Conservation (phyloP, 2,113 vertebrate genomes). For the Corythaixoides concolor region DNA sequence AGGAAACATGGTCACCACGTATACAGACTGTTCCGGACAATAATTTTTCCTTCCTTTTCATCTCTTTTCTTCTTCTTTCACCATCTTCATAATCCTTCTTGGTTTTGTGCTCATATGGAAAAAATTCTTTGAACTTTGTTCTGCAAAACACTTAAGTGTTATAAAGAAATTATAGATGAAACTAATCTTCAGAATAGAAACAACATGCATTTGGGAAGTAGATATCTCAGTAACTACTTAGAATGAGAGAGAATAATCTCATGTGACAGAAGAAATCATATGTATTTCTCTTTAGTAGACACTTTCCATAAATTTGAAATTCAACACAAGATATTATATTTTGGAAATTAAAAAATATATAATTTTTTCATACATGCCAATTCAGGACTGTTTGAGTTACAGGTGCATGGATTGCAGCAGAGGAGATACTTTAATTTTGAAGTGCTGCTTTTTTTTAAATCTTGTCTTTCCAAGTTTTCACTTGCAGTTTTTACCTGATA, state of each 20-base stretch:
- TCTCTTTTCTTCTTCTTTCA: background rate
- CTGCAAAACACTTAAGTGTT: conserved; percentile 55
- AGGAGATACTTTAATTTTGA: conserved; percentile 16
- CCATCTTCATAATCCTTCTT: conserved; percentile 2
- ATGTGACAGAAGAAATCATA: background rate
- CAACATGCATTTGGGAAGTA: conserved; percentile 8
- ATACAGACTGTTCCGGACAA: conserved; percentile 92
- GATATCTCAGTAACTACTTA: background rate
- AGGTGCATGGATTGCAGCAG: background rate
- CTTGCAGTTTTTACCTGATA: conserved; percentile 18
- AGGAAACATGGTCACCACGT: conserved; percentile 98
- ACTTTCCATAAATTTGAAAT: background rate
- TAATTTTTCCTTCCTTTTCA: conserved; percentile 39
- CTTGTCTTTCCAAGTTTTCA: background rate
- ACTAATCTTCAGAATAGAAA: conserved; percentile 58
- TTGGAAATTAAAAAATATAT: no score
- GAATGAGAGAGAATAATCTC: background rate
- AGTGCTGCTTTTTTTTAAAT: conserved; percentile 12
- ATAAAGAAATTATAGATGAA: conserved; percentile 49
- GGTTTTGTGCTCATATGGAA: conserved; percentile 50
- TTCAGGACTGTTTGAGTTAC: conserved; percentile 11
- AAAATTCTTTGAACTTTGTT: conserved; percentile 58
- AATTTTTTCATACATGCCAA: background rate
- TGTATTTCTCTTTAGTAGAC: background rate
- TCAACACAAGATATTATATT: background rate